phyloP scores from a whole-genome alignment of 2,113 vertebrate species.

The Empidonax traillii region DNA sequence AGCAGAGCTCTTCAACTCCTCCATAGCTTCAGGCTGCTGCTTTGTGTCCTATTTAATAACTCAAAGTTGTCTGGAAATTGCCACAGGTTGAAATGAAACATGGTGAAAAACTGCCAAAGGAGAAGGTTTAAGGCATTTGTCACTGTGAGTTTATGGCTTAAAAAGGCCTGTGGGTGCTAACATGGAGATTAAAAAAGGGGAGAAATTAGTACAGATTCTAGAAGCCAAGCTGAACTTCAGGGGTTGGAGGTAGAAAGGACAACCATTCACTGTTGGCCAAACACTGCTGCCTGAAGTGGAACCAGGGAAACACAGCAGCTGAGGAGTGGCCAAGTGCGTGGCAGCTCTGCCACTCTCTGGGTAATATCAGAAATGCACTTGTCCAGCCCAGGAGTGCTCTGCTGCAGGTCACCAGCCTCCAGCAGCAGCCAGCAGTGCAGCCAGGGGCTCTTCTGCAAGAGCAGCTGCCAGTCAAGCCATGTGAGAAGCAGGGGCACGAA shows the following conservation, averaged over 20 bases:
- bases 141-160: background rate
- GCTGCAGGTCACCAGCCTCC: background rate
- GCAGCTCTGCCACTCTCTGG: background rate
- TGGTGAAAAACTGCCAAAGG: background rate
- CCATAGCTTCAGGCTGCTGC: background rate
- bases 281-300: background rate
- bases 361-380: background rate
- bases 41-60: background rate
- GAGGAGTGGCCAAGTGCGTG: fast-evolving
- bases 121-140: background rate
- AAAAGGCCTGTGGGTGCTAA: background rate
- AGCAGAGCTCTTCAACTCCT: background rate
- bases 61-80: background rate
- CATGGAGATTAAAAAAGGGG: background rate
- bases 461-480: background rate
- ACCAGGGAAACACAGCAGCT: background rate
- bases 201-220: background rate
- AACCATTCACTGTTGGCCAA: background rate
- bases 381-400: background rate
- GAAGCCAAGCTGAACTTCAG: background rate
- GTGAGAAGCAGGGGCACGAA: fast-evolving
- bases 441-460: too few relatives aligned
- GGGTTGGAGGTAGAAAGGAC: background rate
- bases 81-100: background rate
- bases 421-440: background rate